These are phyloP conservation scores for Spatulosminthurus flaviceps DNA, from an alignment of 2,888 invertebrate species.

Conservation along the genomic window DNA sequence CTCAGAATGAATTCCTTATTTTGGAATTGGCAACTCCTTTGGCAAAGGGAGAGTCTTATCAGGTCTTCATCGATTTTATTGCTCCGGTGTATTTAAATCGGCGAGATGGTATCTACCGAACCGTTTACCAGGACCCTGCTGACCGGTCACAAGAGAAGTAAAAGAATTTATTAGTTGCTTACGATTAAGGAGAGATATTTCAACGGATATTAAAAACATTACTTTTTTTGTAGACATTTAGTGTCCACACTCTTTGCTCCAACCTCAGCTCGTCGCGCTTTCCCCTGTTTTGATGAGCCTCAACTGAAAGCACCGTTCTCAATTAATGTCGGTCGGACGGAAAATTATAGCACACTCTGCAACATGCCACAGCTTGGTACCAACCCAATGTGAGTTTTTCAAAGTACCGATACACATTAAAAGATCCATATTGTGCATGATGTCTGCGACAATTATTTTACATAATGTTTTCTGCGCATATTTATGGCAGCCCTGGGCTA, in stretches of 20 bases:
- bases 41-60: slow-evolving; percentile 46
- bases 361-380: slow-evolving; percentile 52
- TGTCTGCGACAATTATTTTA: too few species aligned
- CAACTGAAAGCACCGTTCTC: slow-evolving; percentile 78
- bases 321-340: slow-evolving; percentile 50
- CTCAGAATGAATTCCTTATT: slow-evolving; percentile 49
- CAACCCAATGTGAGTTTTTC: slow-evolving; percentile 50
- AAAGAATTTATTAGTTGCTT: neutral
- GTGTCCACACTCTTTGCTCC: slow-evolving; percentile 88
- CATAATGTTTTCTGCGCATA: neutral
- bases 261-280: slow-evolving; percentile 89
- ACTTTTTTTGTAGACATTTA: slow-evolving; percentile 47
- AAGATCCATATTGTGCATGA: neutral
- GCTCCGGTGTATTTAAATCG: slow-evolving; percentile 52
- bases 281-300: slow-evolving; percentile 96
- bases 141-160: slow-evolving; percentile 33
- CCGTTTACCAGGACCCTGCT: slow-evolving; percentile 56
- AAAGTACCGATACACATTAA: slow-evolving; percentile 20
- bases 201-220: neutral
- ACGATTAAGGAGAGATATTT: neutral
- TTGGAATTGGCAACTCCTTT: slow-evolving; percentile 49
- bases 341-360: slow-evolving; percentile 52
- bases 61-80: slow-evolving; percentile 54
- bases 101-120: slow-evolving; percentile 59
- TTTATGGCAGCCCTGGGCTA: slow-evolving; percentile 46